Evolutionary conservation across 2,797 vertebrate genomes (phyloP).

Genomic region (Cygnus olor): DNA sequence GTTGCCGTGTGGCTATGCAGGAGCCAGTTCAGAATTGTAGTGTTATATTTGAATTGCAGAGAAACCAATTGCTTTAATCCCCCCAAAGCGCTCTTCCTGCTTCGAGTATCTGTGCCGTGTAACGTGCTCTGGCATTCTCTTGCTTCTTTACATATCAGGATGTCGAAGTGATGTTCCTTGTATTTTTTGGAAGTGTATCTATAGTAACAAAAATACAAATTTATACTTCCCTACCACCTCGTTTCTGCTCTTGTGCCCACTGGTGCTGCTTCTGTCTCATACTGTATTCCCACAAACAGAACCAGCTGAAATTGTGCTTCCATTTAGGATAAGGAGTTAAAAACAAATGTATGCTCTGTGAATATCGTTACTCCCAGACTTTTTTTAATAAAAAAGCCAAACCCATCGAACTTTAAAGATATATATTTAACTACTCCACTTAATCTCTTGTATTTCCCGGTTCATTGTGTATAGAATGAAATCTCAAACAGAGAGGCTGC

Average conservation of each 20-base stretch:
- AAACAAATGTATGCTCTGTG: background rate
- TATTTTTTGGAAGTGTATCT: background rate
- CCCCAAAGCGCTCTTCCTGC: background rate
- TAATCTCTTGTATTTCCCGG: background rate
- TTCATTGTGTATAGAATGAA: background rate
- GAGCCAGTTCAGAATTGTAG: background rate
- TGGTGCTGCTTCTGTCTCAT: background rate
- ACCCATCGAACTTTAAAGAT: background rate
- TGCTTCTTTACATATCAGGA: background rate
- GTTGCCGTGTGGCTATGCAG: background rate
- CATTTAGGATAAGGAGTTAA: background rate
- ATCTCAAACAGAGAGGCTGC: background rate
- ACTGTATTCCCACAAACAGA: background rate
- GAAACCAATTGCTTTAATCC: background rate
- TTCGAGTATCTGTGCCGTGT: background rate
- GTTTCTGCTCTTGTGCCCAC: background rate
- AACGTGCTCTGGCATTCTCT: accelerated
- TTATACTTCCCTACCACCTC: background rate
- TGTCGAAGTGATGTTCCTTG: background rate
- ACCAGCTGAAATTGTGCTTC: background rate
- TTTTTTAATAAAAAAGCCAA: background rate
- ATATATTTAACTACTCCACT: background rate
- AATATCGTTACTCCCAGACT: background rate
- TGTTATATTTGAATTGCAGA: background rate
- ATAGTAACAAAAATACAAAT: background rate